These are phyloP conservation scores for Pogonus chalceus DNA, from an alignment of 1,140 invertebrate genomes.

Conservation along the genomic window DNA sequence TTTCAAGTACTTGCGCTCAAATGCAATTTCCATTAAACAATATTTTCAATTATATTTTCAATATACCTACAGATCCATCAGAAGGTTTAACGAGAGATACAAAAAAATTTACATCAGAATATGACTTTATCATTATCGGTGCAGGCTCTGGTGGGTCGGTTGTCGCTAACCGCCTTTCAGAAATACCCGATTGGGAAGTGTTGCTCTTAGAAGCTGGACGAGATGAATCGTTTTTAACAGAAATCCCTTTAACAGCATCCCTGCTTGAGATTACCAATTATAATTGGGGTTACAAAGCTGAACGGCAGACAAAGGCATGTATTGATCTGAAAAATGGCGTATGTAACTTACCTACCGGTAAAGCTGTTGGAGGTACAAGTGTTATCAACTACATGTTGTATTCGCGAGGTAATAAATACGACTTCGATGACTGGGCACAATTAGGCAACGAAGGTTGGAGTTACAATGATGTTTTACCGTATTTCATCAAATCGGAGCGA, in stretches of 20 bases:
- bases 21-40: too few relatives aligned
- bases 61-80: background rate
- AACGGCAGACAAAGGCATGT: conserved; percentile 56
- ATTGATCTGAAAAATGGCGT: conserved; percentile 50
- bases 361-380: conserved; percentile 64
- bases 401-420: conserved; percentile 54
- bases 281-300: conserved; percentile 72
- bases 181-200: conserved; percentile 55
- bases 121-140: conserved; percentile 4
- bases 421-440: conserved; percentile 60
- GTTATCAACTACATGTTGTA: conserved; percentile 77
- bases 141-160: conserved; percentile 43
- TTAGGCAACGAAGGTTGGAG: conserved; percentile 81
- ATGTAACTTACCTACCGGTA: conserved; percentile 62
- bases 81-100: background rate
- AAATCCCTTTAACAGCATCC: conserved; percentile 61
- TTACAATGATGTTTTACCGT: conserved; percentile 69
- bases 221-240: conserved; percentile 62
- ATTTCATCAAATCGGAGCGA: conserved; percentile 74
- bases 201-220: conserved; percentile 62
- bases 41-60: background rate
- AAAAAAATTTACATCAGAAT: background rate
- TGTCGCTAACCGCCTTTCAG: conserved; percentile 57
- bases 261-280: conserved; percentile 56
- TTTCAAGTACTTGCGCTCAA: too few relatives aligned